Conservation (phyloP, 2,797 vertebrate species). For the Spinus olivaceus region DNA sequence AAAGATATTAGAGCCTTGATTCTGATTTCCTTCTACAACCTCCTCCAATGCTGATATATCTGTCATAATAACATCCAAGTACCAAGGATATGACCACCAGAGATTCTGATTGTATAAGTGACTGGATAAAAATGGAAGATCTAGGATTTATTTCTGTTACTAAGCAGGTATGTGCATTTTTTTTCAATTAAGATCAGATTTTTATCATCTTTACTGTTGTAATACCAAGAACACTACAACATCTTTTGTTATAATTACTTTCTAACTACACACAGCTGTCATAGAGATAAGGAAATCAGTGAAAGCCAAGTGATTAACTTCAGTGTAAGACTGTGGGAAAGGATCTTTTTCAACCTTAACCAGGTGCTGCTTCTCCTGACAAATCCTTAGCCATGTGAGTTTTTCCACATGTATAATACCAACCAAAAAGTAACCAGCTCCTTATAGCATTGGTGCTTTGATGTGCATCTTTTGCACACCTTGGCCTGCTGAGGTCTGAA, state of each 20-base stretch:
- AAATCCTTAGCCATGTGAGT: background rate
- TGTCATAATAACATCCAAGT: background rate
- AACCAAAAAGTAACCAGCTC: background rate
- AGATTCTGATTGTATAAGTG: background rate
- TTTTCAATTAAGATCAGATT: background rate
- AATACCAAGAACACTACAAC: background rate
- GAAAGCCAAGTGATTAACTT: background rate
- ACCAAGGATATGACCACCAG: background rate
- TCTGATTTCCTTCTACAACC: background rate
- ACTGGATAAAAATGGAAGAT: background rate
- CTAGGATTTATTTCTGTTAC: background rate
- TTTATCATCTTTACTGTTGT: background rate
- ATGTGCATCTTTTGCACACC: background rate
- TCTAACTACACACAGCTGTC: background rate
- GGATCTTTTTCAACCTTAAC: background rate
- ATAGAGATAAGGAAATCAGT: background rate
- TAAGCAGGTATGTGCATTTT: background rate
- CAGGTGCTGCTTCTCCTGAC: background rate
- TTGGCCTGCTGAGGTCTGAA: background rate
- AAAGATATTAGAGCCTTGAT: background rate
- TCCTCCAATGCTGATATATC: rapidly evolving
- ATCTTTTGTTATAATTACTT: background rate
- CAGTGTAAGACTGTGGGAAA: background rate
- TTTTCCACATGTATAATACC: background rate
- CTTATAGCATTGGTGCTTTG: background rate